These are phyloP conservation scores for Griposia aprilina DNA, from an alignment of 2,888 invertebrate species.

Conservation along the genomic window DNA sequence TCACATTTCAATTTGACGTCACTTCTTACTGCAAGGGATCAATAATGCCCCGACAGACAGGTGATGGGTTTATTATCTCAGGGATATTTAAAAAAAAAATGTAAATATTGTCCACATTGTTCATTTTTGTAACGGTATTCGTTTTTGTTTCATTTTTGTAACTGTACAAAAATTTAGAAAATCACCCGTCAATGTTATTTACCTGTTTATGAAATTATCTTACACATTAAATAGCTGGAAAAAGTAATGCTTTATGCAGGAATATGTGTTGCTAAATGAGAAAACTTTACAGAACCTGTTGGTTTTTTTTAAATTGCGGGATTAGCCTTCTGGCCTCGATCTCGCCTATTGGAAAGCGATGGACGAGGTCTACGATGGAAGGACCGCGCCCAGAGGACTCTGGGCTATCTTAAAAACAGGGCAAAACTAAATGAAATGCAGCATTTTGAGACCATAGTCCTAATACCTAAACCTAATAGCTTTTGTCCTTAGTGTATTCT, in stretches of 20 bases:
- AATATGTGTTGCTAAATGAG: neutral
- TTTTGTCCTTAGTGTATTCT: too few species aligned
- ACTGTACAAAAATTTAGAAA: too few species aligned
- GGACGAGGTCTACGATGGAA: neutral
- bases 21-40: constrained; percentile 26
- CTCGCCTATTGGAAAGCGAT: neutral
- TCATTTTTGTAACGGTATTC: too few species aligned
- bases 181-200: constrained; percentile 1
- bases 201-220: neutral
- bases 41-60: constrained; percentile 1
- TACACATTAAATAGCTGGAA: neutral
- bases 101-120: too few species aligned
- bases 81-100: too few species aligned
- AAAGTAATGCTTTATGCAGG: neutral
- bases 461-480: too few species aligned
- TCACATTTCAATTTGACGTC: constrained; percentile 45
- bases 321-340: neutral
- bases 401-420: neutral
- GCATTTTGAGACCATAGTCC: neutral
- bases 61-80: constrained; percentile 13
- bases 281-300: neutral
- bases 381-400: neutral
- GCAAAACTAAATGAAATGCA: neutral
- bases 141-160: too few species aligned
- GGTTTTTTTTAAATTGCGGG: neutral